Evolutionary conservation across 2,888 invertebrate species (phyloP).

Genomic region (Leistus spinibarbis): DNA sequence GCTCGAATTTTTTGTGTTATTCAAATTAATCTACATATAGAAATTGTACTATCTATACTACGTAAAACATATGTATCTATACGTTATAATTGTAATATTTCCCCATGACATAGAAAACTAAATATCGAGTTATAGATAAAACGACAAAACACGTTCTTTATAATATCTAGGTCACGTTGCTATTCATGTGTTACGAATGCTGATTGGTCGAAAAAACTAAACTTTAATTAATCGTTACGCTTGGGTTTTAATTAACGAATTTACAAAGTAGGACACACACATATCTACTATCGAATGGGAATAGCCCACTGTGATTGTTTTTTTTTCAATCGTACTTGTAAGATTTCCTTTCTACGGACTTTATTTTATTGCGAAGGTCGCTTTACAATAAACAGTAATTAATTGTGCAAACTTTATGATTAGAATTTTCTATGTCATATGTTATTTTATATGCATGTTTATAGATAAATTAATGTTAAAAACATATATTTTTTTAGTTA

Average conservation of each 20-base stretch:
- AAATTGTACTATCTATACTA: not conserved
- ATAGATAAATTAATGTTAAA: too few species aligned
- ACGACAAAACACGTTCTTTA: not conserved
- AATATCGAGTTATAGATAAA: not conserved
- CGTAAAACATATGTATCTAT: not conserved
- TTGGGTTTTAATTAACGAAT: constrained; percentile 30
- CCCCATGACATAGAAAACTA: not conserved
- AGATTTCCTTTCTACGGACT: constrained; percentile 11
- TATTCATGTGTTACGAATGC: not conserved
- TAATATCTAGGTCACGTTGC: not conserved
- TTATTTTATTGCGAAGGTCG: constrained; percentile 7
- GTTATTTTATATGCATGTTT: too few species aligned
- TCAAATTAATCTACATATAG: not conserved
- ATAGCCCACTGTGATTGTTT: constrained; percentile 15
- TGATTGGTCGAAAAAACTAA: constrained; percentile 26
- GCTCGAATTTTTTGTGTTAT: not conserved
- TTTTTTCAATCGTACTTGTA: not conserved
- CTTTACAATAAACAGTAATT: constrained; percentile 4
- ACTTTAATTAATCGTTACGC: constrained; percentile 29
- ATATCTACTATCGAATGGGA: not conserved
- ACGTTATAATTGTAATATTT: not conserved
- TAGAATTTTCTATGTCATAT: not conserved
- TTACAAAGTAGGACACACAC: constrained; percentile 24
- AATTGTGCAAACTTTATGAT: not conserved
- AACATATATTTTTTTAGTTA: too few species aligned